Evolutionary conservation across 1,140 invertebrate species (phyloP), one percentile per base, ranked within the genome.

Genomic region (Cyrtorhinus lividipennis): DNA sequence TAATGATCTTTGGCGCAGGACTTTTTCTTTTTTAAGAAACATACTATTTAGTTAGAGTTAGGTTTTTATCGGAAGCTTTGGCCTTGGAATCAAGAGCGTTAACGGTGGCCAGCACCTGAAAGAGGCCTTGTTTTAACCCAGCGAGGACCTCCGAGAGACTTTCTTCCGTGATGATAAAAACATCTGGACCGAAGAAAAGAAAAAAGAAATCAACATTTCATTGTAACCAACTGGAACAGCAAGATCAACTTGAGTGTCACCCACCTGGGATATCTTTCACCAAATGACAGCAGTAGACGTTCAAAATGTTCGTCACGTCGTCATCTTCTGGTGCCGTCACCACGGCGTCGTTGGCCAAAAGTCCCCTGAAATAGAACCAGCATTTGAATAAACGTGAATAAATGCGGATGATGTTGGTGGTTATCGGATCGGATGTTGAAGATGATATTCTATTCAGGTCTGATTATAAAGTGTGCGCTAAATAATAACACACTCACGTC

Each of bases 261-360:
- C 15, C 20, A 84, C 84, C 83, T 66, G 80, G 75, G 73, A 80
- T 80, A 66, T 86, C 83, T 67, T 83, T 80, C 38, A 83, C 79
- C 62, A 86, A 71, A 67, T 84, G 79, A 67, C 78, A 80, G 69
- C 85, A 87, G 71, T 84, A 88, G 65, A 86, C 80, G 73, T 81
- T 83, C 45, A 87, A 75, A 59, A 86, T 78, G 10, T 80, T 80
- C n/a, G 81, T 78, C 10, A 87, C 76, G 64, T 85, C 82, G 71
- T 87, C 80, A 13, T 79, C 78, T 62, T 80, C 78, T 45, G 75
- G 73, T 45, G 79, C 71, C 13, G 76, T 76, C 67, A 77, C 79
- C n/a, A 76, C 73, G 62, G 76, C 69, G 53, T 85, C 83, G 62
- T 75, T 77, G 1, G 77, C 76, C 77, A 83, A 85, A 48, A 80